Conservation (phyloP, 2,797 vertebrate genomes). For the Amniataba percoides region DNA sequence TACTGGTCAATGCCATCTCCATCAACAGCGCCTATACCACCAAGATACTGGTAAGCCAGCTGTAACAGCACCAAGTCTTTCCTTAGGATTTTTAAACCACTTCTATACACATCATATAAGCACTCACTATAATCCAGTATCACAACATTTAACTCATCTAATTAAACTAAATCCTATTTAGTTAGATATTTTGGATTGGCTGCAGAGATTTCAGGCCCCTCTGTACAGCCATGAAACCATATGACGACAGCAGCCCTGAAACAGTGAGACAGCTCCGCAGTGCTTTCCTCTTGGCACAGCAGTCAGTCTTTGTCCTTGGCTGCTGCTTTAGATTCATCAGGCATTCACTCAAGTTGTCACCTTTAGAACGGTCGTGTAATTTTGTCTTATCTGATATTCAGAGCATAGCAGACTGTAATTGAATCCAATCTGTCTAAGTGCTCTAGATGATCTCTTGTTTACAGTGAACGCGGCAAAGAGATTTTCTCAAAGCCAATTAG, state of each 20-base stretch:
- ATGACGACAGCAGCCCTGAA: constrained; percentile 39
- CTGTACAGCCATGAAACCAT: constrained; percentile 41
- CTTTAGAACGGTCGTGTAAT: constrained; percentile 77
- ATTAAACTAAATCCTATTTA: constrained; percentile 26
- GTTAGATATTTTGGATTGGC: constrained; percentile 12
- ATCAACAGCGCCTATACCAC: constrained; percentile 98
- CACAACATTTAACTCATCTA: constrained; percentile 3
- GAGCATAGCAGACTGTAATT: constrained; percentile 72
- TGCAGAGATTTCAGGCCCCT: constrained; percentile 17
- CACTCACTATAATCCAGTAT: constrained; percentile 4
- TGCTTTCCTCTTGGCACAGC: constrained; percentile 51
- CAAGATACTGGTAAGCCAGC: constrained; percentile 93
- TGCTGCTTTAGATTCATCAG: constrained; percentile 73
- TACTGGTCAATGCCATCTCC: constrained; percentile 91
- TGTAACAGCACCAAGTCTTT: not conserved
- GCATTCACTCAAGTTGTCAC: constrained; percentile 78
- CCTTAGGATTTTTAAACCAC: not conserved
- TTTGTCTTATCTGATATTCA: constrained; percentile 78
- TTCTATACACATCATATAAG: not conserved
- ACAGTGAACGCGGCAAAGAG: constrained; percentile 61
- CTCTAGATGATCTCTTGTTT: constrained; percentile 65
- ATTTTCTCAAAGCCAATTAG: constrained; percentile 53
- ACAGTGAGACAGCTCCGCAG: constrained; percentile 51
- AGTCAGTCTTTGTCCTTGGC: constrained; percentile 70
- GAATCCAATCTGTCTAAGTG: constrained; percentile 77